Evolutionary conservation across 2,797 vertebrate species (phyloP).

Genomic region (Hyperoplus immaculatus): DNA sequence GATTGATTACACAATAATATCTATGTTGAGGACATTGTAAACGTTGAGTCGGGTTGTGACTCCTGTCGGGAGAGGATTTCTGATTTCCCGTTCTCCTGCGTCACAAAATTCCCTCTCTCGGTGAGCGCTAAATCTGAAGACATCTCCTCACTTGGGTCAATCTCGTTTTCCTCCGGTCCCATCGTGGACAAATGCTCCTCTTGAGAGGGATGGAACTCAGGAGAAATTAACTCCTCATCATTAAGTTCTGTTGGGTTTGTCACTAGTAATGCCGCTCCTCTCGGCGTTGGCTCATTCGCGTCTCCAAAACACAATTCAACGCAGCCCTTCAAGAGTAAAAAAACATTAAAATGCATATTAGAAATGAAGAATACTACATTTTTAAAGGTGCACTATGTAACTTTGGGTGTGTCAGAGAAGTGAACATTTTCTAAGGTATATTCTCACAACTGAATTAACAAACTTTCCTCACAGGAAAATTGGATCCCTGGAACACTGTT

Average conservation of each 20-base stretch:
- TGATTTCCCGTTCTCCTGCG: conserved; percentile 74
- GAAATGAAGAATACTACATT: not conserved
- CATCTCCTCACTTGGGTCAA: not conserved
- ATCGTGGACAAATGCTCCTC: not conserved
- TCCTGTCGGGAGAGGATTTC: conserved; percentile 59
- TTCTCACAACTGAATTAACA: too few relatives aligned
- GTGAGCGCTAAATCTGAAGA: conserved; percentile 2
- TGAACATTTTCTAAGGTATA: too few relatives aligned
- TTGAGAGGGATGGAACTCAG: accelerated
- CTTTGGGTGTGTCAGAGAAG: too few relatives aligned
- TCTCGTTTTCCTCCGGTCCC: conserved; percentile 36
- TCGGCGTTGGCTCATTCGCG: accelerated
- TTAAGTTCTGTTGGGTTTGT: accelerated
- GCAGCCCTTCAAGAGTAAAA: conserved; percentile 16
- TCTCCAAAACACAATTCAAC: not conserved
- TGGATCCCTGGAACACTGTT: too few relatives aligned
- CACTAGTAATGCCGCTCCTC: accelerated
- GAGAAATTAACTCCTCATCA: not conserved
- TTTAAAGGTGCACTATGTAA: not conserved
- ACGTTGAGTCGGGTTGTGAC: conserved; percentile 36
- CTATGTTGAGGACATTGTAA: too few relatives aligned
- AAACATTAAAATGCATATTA: not conserved
- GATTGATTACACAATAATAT: not conserved
- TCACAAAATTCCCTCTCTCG: conserved; percentile 66
- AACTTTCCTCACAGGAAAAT: too few relatives aligned